Evolutionary conservation across 2,888 invertebrate genomes (phyloP).

Genomic region (Galerucella nymphaeae): DNA sequence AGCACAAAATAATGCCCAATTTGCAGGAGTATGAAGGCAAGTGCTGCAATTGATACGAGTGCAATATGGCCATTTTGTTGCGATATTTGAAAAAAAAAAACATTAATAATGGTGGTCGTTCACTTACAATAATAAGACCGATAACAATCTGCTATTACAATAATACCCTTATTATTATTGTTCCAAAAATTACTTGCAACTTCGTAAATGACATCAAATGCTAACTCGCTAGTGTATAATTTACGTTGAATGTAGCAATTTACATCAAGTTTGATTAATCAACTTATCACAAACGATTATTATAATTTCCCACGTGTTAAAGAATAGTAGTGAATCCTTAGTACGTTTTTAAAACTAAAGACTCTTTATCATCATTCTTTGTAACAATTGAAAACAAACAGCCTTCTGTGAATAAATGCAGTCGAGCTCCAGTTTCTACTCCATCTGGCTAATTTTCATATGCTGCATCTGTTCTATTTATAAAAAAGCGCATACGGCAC

Average conservation of each 20-base stretch:
- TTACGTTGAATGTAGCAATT: not conserved
- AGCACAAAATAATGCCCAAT: no score
- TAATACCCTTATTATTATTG: no score
- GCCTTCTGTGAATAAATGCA: constrained; percentile 10
- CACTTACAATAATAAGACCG: no score
- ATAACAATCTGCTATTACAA: no score
- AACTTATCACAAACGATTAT: not conserved
- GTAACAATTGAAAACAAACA: not conserved
- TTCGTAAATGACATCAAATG: no score
- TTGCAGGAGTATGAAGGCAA: no score
- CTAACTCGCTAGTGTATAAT: no score
- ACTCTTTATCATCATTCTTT: not conserved
- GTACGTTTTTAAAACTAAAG: not conserved
- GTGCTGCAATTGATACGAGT: no score
- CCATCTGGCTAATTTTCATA: constrained; percentile 42
- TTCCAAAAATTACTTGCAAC: no score
- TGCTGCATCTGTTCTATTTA: constrained; percentile 47
- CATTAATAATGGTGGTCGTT: no score
- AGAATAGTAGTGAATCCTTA: not conserved
- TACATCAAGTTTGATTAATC: not conserved
- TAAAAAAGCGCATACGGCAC: constrained; percentile 49
- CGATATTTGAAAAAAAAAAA: no score
- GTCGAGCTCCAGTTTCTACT: constrained; percentile 13
- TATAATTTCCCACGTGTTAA: not conserved
- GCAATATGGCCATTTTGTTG: no score